Conservation (phyloP, 2,797 vertebrate species). For the Lophius americanus region DNA sequence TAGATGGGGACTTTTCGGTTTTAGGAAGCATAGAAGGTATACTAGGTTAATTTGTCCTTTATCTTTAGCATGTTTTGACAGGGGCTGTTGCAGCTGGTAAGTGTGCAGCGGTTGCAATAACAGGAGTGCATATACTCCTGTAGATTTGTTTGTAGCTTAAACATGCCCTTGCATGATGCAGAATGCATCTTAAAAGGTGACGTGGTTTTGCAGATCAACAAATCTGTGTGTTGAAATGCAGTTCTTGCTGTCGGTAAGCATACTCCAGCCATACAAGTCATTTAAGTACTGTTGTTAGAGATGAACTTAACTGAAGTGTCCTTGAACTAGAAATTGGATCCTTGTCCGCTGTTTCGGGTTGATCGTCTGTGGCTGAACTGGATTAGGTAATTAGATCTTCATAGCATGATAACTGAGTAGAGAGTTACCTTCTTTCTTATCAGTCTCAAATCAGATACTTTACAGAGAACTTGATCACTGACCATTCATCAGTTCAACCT, state of each 20-base stretch:
- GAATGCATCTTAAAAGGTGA: neutral
- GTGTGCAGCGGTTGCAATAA: neutral
- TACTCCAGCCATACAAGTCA: neutral
- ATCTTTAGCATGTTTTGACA: neutral
- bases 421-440: neutral
- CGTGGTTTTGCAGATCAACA: neutral
- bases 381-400: slow-evolving; percentile 14
- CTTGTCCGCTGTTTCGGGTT: neutral
- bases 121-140: slow-evolving; percentile 22
- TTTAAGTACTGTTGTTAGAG: slow-evolving; percentile 2
- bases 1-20: slow-evolving; percentile 20
- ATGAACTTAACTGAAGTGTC: slow-evolving; percentile 27
- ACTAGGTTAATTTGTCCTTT: neutral
- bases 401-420: neutral
- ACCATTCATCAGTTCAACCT: neutral
- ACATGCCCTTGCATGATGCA: slow-evolving; percentile 1
- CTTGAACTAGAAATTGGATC: slow-evolving; percentile 11
- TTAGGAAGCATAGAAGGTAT: neutral
- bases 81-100: neutral
- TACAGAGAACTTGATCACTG: slow-evolving; percentile 5
- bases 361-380: neutral
- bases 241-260: neutral
- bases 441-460: slow-evolving; percentile 8
- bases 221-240: neutral
- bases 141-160: slow-evolving; percentile 5